Conservation (phyloP, 2,888 invertebrate genomes). For the Trimorus sp. region DNA sequence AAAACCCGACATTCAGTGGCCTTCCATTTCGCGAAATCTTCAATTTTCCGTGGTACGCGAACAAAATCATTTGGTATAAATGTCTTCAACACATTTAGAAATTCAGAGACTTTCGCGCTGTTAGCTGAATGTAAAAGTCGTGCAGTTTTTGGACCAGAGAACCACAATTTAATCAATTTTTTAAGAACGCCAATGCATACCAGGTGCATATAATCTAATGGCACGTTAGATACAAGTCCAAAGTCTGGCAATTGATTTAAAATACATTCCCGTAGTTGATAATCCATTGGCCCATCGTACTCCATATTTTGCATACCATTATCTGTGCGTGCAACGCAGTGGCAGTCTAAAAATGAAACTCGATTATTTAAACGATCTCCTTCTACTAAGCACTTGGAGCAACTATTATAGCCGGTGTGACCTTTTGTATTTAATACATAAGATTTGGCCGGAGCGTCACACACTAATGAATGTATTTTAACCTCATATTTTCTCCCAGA, state of each 20-base stretch:
- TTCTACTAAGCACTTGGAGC: slow-evolving; percentile 16
- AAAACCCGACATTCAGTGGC: too few species aligned
- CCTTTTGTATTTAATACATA: slow-evolving; percentile 3
- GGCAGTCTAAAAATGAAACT: slow-evolving; percentile 5
- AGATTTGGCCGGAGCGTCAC: slow-evolving; percentile 17
- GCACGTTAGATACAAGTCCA: slow-evolving; percentile 13
- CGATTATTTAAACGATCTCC: not conserved
- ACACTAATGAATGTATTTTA: not conserved
- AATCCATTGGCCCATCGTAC: not conserved
- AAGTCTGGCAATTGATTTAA: slow-evolving; percentile 5
- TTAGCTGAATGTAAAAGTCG: too few species aligned
- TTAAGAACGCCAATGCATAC: slow-evolving; percentile 2
- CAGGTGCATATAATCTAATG: slow-evolving; percentile 30
- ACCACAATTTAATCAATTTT: not conserved
- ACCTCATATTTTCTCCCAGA: not conserved
- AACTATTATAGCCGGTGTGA: not conserved
- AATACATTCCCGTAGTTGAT: not conserved
- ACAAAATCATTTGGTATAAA: too few species aligned
- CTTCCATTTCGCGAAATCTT: too few species aligned
- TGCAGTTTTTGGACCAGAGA: not conserved
- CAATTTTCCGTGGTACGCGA: not conserved
- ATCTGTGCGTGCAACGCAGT: not conserved
- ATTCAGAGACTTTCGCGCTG: too few species aligned
- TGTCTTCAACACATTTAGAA: too few species aligned
- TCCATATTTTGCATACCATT: not conserved